These are phyloP conservation scores for Phoenicopterus ruber DNA, from an alignment of 2,113 vertebrate genomes.

Conservation along the genomic window DNA sequence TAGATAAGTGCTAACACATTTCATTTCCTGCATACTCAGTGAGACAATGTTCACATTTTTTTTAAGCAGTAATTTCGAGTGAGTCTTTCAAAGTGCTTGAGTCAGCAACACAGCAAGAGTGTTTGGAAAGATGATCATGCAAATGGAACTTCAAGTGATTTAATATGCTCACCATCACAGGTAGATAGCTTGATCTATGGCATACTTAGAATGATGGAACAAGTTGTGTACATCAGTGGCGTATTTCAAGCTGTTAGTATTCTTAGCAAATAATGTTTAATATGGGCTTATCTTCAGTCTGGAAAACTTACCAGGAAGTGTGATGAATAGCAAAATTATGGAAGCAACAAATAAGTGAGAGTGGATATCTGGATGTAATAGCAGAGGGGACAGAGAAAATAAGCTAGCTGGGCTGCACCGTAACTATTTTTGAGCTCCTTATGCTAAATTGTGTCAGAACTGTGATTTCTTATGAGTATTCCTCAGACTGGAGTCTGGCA, in stretches of 20 bases:
- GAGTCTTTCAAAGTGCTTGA: slow-evolving; percentile 44
- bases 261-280: slow-evolving; percentile 45
- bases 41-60: neutral
- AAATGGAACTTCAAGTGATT: slow-evolving; percentile 59
- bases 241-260: slow-evolving; percentile 38
- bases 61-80: slow-evolving; percentile 30
- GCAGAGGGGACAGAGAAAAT: neutral
- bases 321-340: slow-evolving; percentile 14
- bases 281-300: slow-evolving; percentile 1
- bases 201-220: slow-evolving; percentile 37
- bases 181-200: slow-evolving; percentile 48
- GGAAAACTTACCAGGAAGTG: neutral
- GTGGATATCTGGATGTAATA: neutral
- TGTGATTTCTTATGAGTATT: neutral
- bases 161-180: slow-evolving; percentile 20
- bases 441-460: neutral
- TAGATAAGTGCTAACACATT: slow-evolving; percentile 44
- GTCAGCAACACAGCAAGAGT: slow-evolving; percentile 24
- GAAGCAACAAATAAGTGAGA: slow-evolving; percentile 6
- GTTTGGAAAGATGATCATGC: slow-evolving; percentile 40
- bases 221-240: neutral
- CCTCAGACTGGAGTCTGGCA: neutral
- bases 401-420: neutral
- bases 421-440: neutral
- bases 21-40: slow-evolving; percentile 41